Base-by-base conservation (phyloP, 30 jellyfish, hydroid and myxozoan species). In the Chrysaora quinquecirrha region DNA sequence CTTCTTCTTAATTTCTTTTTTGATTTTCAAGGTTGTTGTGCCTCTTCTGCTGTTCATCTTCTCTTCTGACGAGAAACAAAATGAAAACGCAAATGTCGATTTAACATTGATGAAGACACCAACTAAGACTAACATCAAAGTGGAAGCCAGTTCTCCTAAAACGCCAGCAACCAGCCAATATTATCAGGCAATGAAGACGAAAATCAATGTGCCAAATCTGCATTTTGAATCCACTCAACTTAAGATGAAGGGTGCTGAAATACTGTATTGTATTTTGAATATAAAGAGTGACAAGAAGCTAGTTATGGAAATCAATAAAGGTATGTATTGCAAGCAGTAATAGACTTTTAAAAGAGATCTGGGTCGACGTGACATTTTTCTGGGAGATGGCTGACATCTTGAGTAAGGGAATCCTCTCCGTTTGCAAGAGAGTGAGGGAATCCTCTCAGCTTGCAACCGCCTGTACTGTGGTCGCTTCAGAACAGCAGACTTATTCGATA, bases 171-270 rank as follows among this genome's bases (percentile, higher is more conserved):
- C 85, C 30, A 20, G n/a, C 16, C 49, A 7, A 43, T 82, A 61
- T 27, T 75, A 62, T 60, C 47, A 9, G 9, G 85, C 85, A 7
- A 27, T 33, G 2, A 72, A 82, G 46, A 58, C 21, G n/a, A 30
- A 82, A 19, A 61, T 64, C 4, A 20, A 31, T 28, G 43, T 30
- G 11, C 33, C 35, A 25, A 29, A 12, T 29, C 46, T 69, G 28
- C 85, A 81, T 48, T 81, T 67, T 50, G 79, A 70, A 14, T 81
- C 91, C 22, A 20, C 1, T 0, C 22, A 16, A 3, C 32, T 69
- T 65, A 81, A 81, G 62, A 52, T 60, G 32, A 66, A 0, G 14
- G 91, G 91, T 12, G 91, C 91, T 20, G 84, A 81, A 56, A 33
- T 81, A 22, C 52, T 81, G 30, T 81, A 48, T 25, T 27, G 29